Base-by-base conservation (phyloP, 2,888 invertebrate genomes). In the Eupithecia centaureata region DNA sequence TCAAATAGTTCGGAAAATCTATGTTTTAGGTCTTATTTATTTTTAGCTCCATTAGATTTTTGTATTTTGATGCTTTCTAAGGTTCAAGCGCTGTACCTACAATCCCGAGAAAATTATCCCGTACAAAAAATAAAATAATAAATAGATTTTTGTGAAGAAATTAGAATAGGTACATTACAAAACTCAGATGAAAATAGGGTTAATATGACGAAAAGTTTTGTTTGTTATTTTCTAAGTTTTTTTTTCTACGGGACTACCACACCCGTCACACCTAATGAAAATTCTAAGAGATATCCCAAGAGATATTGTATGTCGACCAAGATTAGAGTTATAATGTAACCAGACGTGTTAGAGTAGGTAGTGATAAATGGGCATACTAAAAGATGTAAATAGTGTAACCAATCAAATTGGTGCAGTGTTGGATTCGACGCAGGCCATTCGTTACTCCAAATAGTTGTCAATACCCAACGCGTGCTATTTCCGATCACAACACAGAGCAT, bases 391-490 rank as follows among this genome's bases (percentile, higher is more conserved):
- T 86, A 79, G 83, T 77, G 80, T 73, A 72, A 80, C 73, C 81
- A 81, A 77, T 82, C 81, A 74, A 80, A 61, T 60, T 59, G 73
- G 47, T 47, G 47, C 80, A 79, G 76, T 73, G 76, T 77, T 73
- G 68, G 75, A 77, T 86, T 86, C 83, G 80, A 86, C 85, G 85
- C 75, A 76, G 76, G 73, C 83, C 82, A 81, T 86, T 87, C 77
- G 81, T 87, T 86, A 84, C 74, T 79, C 81, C 73, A 85, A 88
- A 87, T 89, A 86, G 88, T 89, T 89, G 89, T 86, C 87, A 87
- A 85, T 88, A 84, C 81, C 77, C 77, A 78, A 76, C 77, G 70
- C 81, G 81, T 82, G 78, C 80, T 77, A 81, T 86, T 86, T 86
- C 84, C 84, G 84, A 86, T 79, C 80, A 51, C 22, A 13, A 32